A percentile compares a stretch with the other conserved stretches of the same genome.
phyloP scores from a whole-genome alignment of 2,888 invertebrate genomes.

The Aricia artaxerxes region DNA sequence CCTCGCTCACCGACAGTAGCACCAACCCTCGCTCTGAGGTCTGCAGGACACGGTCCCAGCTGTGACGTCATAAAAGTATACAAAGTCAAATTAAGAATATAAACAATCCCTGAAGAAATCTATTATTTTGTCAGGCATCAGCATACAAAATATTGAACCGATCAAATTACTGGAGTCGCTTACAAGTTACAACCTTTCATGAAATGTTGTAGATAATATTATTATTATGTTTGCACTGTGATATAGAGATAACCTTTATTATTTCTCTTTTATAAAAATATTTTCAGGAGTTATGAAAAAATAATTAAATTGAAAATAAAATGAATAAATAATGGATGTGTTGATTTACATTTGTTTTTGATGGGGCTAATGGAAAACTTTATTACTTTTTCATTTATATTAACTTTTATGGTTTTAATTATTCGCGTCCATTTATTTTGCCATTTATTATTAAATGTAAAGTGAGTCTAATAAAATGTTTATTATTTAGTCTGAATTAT shows the following conservation, averaged over 20 bases:
- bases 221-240: too few relatives aligned
- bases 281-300: neutral
- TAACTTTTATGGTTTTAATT: neutral
- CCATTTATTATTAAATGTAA: neutral
- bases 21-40: constrained; percentile 82
- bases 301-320: neutral
- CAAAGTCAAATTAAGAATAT: neutral
- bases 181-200: too few relatives aligned
- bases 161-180: too few relatives aligned
- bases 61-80: constrained; percentile 41
- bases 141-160: too few relatives aligned
- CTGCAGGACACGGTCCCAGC: constrained; percentile 81
- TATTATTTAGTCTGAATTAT: neutral
- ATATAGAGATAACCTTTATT: neutral
- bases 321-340: neutral
- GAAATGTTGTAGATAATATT: neutral
- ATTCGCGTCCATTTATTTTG: neutral
- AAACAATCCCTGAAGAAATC: too few relatives aligned
- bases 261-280: neutral
- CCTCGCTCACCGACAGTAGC: constrained; percentile 79
- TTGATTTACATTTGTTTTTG: neutral
- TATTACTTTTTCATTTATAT: neutral
- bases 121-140: too few relatives aligned
- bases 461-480: neutral
- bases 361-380: constrained; percentile 6